Evolutionary conservation across 2,888 invertebrate species (phyloP), one percentile per base, ranked within the genome.

Genomic region (Pelosia muscerda): DNA sequence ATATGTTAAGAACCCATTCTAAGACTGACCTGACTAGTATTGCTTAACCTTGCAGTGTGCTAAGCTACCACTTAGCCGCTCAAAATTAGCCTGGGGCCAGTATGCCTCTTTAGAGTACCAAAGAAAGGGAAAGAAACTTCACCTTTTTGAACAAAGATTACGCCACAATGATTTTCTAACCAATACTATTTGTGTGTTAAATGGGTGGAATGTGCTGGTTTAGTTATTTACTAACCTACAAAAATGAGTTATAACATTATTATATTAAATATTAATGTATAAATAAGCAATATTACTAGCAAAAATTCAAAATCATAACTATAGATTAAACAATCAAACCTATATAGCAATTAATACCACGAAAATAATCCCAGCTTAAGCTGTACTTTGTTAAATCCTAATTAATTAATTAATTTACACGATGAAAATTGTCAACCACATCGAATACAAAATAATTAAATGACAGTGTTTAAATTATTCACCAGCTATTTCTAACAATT

Each of bases 401-500:
- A 74, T 76, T 75, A 66, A 55, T 42, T 62, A 71, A 74, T 76
- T 75, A 66, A 55, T 42, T 74, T 53, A 64, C 26, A 55, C 57
- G 61, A 57, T 9, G 55, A 63, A 74, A 66, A 73, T 63, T 38
- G 42, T 65, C 57, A 60, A 74, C 61, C 2, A 59, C 65, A 68
- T 65, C 31, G 60, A 67, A 63, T 64, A 65, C 53, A 66, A 66
- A 74, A 61, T 57, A 69, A 68, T 60, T 59, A 69, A 59, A 63
- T 60, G 63, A n/a, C 38, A 69, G 63, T 57, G 68, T 69, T 72
- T 67, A 69, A 65, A 68, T 68, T 68, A 66, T 69, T 67, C 66
- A 69, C 49, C 63, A 69, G 60, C 23, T 74, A 75, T 76, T 76
- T 73, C 61, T 69, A 80, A 75, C 73, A 76, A 78, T 76, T 62